A percentile compares a stretch with the other conserved stretches of the same genome.
phyloP scores from a whole-genome alignment of 2,888 invertebrate species.

The Drosophila putrida region DNA sequence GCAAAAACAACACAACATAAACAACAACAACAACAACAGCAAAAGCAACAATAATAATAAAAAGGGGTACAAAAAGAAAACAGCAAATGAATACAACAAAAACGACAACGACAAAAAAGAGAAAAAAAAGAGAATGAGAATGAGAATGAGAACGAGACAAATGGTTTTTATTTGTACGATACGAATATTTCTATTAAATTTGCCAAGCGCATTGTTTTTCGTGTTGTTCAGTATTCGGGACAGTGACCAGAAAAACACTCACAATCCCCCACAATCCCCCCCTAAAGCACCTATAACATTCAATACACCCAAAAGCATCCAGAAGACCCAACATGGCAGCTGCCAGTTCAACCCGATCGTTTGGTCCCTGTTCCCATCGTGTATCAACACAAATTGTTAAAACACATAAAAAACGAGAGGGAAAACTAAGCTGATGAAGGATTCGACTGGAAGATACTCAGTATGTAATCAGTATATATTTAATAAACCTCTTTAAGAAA shows the following conservation, averaged over 20 bases:
- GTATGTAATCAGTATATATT: neutral
- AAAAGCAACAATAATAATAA: conserved; percentile 10
- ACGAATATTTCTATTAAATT: conserved; percentile 77
- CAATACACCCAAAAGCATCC: conserved; percentile 3
- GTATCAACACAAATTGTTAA: conserved; percentile 25
- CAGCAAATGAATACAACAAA: conserved; percentile 5
- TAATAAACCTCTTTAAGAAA: neutral
- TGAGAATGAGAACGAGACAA: conserved; percentile 44
- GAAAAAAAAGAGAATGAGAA: neutral
- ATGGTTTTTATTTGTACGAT: conserved; percentile 77
- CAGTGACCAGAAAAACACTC: conserved; percentile 23
- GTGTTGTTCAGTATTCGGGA: conserved; percentile 20
- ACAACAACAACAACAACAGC: conserved; percentile 16
- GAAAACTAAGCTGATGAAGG: neutral
- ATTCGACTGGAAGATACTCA: neutral
- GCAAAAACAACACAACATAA: conserved; percentile 20
- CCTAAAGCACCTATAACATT: neutral
- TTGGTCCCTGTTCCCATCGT: conserved; percentile 9
- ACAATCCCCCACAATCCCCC: neutral
- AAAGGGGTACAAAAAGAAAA: conserved; percentile 15
- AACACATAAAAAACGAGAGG: conserved; percentile 2
- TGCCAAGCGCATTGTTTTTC: conserved; percentile 58
- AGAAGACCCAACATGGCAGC: conserved; percentile 10
- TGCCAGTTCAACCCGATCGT: conserved; percentile 22
- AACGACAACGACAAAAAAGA: neutral